Conservation (phyloP, 2,113 vertebrate species). For the Mobula birostris region DNA sequence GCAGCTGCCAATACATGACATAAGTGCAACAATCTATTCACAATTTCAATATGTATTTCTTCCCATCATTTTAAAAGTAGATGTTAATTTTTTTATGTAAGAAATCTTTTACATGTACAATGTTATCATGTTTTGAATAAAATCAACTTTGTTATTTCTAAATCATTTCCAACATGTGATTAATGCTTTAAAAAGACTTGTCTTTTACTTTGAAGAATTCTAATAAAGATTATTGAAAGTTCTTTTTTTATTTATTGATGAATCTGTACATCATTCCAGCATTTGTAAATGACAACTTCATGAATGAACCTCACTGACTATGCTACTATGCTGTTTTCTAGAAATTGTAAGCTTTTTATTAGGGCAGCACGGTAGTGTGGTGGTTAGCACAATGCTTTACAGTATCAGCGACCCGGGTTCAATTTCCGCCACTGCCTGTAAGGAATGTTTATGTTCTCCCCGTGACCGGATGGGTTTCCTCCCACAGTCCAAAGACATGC, state of each 20-base stretch:
- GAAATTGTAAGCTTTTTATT: neutral
- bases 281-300: neutral
- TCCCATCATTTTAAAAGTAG: constrained; percentile 1
- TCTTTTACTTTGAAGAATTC: neutral
- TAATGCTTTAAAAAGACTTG: neutral
- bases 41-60: neutral
- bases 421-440: no score
- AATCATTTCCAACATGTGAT: neutral
- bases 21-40: neutral
- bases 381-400: no score
- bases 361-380: no score
- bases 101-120: neutral
- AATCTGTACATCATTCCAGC: neutral
- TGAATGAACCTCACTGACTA: neutral
- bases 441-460: no score
- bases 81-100: neutral
- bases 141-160: neutral
- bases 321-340: neutral
- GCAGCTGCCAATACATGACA: constrained; percentile 8
- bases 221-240: neutral
- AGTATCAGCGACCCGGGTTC: no score
- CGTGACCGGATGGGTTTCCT: no score
- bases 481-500: no score
- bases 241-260: neutral
- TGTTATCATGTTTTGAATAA: neutral